These are phyloP conservation scores for Villa cingulata DNA, from an alignment of 2,888 invertebrate species.

Conservation along the genomic window DNA sequence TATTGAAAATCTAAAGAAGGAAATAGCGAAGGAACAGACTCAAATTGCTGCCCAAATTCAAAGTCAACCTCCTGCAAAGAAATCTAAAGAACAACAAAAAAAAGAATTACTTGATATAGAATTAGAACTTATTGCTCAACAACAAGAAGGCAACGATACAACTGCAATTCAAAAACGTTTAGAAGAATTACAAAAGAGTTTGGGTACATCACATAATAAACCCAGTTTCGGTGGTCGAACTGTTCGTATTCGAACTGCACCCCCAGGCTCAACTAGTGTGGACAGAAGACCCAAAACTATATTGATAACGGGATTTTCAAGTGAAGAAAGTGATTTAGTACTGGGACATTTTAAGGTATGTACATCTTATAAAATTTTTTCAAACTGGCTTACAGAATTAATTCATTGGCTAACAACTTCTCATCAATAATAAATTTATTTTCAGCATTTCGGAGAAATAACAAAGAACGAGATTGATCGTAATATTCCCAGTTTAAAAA, in stretches of 20 bases:
- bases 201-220: slow-evolving; percentile 21
- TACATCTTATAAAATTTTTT: not conserved
- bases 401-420: too few species aligned
- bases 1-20: slow-evolving; percentile 47
- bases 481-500: slow-evolving; percentile 45
- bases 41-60: slow-evolving; percentile 34
- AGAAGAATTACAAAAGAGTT: slow-evolving; percentile 47
- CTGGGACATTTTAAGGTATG: slow-evolving; percentile 69
- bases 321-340: slow-evolving; percentile 67
- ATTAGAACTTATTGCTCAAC: slow-evolving; percentile 77
- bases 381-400: too few species aligned
- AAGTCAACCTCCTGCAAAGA: slow-evolving; percentile 37
- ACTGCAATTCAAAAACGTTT: slow-evolving; percentile 65
- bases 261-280: slow-evolving; percentile 41
- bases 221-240: slow-evolving; percentile 16
- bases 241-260: slow-evolving; percentile 25
- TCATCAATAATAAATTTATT: slow-evolving; percentile 4
- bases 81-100: slow-evolving; percentile 67
- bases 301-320: slow-evolving; percentile 74
- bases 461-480: slow-evolving; percentile 64
- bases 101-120: slow-evolving; percentile 85
- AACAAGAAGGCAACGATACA: slow-evolving; percentile 75
- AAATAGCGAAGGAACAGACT: slow-evolving; percentile 33
- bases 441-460: slow-evolving; percentile 75
- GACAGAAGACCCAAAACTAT: slow-evolving; percentile 80